phyloP scores from a whole-genome alignment of 2,113 vertebrate species.

The Aegithalos caudatus region DNA sequence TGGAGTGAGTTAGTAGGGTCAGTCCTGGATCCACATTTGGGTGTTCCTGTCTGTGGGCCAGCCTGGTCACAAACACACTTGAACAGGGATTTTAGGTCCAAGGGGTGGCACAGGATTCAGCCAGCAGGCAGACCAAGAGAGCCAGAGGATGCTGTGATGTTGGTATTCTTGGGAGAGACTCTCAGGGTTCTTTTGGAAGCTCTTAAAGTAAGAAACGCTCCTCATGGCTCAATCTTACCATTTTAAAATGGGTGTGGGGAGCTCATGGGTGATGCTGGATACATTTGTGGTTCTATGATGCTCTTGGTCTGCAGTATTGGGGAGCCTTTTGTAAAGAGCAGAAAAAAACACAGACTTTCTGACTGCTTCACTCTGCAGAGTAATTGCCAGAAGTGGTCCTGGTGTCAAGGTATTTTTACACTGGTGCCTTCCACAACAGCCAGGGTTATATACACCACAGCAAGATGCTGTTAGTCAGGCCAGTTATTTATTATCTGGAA shows the following conservation, averaged over 20 bases:
- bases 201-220: not conserved
- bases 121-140: not conserved
- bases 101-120: not conserved
- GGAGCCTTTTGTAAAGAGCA: not conserved
- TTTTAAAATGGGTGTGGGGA: not conserved
- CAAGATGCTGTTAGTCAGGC: not conserved
- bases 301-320: not conserved
- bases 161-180: not conserved
- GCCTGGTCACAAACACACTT: not conserved
- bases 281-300: not conserved
- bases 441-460: not conserved
- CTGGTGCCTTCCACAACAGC: not conserved
- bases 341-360: not conserved
- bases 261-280: not conserved
- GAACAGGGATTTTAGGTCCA: not conserved
- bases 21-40: not conserved
- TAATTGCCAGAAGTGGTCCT: not conserved
- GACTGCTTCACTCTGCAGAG: not conserved
- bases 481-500: not conserved
- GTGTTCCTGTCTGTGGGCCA: not conserved
- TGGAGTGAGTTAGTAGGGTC: not conserved
- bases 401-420: not conserved
- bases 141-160: not conserved
- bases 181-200: not conserved
- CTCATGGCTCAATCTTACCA: not conserved